Evolutionary conservation across 1,140 invertebrate genomes (phyloP), one percentile per base, ranked within the genome.

Genomic region (Drosophila subpulchrella): DNA sequence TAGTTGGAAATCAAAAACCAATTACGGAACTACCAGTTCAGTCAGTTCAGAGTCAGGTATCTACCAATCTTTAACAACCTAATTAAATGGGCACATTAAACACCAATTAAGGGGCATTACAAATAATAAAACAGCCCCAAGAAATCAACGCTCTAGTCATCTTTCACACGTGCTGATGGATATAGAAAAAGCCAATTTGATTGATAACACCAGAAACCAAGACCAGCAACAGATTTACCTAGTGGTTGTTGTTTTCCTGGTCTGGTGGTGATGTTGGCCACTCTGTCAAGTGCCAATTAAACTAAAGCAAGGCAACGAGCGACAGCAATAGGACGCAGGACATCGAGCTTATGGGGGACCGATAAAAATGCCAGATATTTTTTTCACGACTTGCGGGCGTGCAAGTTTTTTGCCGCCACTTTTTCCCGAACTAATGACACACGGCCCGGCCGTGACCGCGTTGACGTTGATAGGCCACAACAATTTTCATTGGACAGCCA

Each of bases 381-480:
- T 81, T 82, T 81, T 66, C 75, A 65, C 60, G 48, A 75, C 70
- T 72, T 73, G 55, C 70, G 47, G 66, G 32, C 60, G 39, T 51
- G 72, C 61, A 67, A 67, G 46, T 75, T 77, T 77, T 77, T 76
- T 70, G 50, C 51, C 34, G 34, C 42, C 51, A 73, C 68, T 62
- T 73, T 75, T 67, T 62, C 54, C 50, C 50, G 47, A 86, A 81
- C 84, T 89, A 89, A 89, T 89, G 84, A 89, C 80, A 89, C 71
- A 81, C 75, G 84, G 86, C 81, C 79, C 58, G 55, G 46, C 79
- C 79, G 56, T 67, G 75, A 57, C 57, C 62, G 80, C 84, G 80
- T 84, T 89, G 84, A 89, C 84, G 84, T 89, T 89, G 84, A 89
- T 89, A 84, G 81, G 84, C 84, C 84, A 89, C 84, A 89, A 84